phyloP scores from a whole-genome alignment of 2,113 vertebrate species.

The Oryzias woworae region DNA sequence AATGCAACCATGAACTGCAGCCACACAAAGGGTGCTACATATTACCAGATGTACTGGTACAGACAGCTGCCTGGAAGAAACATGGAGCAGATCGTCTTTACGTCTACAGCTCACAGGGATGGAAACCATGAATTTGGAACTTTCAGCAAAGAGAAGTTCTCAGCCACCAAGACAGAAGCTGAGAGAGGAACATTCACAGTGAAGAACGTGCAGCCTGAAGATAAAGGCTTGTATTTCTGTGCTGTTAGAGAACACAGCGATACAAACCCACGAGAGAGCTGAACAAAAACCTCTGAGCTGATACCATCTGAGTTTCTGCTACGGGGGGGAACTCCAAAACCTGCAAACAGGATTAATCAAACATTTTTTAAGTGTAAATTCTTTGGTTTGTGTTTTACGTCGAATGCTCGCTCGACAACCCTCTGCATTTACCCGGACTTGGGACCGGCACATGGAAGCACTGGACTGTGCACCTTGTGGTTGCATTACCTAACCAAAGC shows the following conservation, averaged over 20 bases:
- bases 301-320: too few relatives aligned
- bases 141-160: slow-evolving; percentile 7
- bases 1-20: not conserved
- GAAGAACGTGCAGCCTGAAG: too few relatives aligned
- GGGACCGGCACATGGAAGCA: too few relatives aligned
- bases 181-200: slow-evolving; percentile 12
- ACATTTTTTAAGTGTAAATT: too few relatives aligned
- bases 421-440: too few relatives aligned
- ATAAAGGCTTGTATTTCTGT: slow-evolving; percentile 40
- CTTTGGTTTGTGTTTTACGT: too few relatives aligned
- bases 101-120: accelerated
- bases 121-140: slow-evolving; percentile 13
- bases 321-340: too few relatives aligned
- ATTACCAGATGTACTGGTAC: not conserved
- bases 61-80: not conserved
- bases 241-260: slow-evolving; percentile 33
- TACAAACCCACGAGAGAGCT: not conserved
- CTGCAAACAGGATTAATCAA: too few relatives aligned
- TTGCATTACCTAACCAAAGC: too few relatives aligned
- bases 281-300: slow-evolving; percentile 10
- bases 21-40: not conserved
- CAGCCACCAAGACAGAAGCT: slow-evolving; percentile 5
- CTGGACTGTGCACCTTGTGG: too few relatives aligned
- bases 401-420: too few relatives aligned
- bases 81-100: slow-evolving; percentile 21